phyloP scores from a whole-genome alignment of 2,797 vertebrate species.

The Carcharodon carcharias region DNA sequence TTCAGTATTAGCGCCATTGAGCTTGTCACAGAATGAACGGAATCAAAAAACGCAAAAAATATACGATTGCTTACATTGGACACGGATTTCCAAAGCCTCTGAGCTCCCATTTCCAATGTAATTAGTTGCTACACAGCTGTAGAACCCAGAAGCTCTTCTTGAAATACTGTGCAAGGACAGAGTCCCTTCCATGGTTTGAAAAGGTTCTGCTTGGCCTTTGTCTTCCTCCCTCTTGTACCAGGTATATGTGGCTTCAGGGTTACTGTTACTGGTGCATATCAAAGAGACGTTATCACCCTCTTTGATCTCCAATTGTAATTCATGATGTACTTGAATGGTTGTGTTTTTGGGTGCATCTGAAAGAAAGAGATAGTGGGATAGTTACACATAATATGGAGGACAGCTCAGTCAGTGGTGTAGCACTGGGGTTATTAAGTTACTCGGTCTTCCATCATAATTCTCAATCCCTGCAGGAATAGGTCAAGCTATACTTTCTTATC shows the following conservation, averaged over 20 bases:
- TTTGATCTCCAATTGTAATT: not conserved
- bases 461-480: not conserved
- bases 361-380: not conserved
- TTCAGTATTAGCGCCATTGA: not conserved
- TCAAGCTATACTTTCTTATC: not conserved
- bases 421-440: not conserved
- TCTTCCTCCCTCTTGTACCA: not conserved
- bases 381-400: not conserved
- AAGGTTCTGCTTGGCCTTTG: not conserved
- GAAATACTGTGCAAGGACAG: not conserved
- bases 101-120: not conserved
- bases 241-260: not conserved
- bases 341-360: conserved; percentile 1
- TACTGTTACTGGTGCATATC: not conserved
- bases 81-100: not conserved
- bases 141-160: not conserved
- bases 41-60: not conserved
- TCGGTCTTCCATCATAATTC: not conserved
- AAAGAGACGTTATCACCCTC: not conserved
- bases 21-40: not conserved
- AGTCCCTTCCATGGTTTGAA: not conserved
- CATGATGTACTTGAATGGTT: not conserved
- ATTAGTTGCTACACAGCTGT: not conserved
- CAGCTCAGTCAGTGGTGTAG: not conserved
- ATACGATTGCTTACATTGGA: not conserved